phyloP scores from a whole-genome alignment of 1,140 invertebrate genomes.

The Hesperophylax magnus region DNA sequence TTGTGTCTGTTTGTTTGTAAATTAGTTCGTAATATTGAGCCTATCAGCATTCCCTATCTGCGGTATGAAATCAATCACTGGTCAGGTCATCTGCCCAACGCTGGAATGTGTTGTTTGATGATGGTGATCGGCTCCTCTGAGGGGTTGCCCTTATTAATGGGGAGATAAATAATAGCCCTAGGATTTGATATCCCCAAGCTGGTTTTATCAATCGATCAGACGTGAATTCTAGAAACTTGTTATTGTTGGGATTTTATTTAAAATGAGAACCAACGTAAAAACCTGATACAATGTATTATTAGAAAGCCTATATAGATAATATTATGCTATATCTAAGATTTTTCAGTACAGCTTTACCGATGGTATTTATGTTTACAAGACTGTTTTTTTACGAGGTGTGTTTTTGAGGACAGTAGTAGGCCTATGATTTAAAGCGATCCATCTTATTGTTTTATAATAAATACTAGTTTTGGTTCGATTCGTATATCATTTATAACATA shows the following conservation, averaged over 20 bases:
- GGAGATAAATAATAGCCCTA: conserved; percentile 1
- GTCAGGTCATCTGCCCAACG: conserved; percentile 8
- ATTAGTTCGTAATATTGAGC: background rate
- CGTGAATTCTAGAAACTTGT: background rate
- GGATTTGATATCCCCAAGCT: background rate
- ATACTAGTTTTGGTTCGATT: too few species aligned
- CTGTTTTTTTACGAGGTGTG: too few species aligned
- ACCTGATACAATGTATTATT: background rate
- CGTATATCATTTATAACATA: too few species aligned
- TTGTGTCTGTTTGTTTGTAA: too few species aligned
- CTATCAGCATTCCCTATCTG: background rate
- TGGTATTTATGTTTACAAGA: too few species aligned
- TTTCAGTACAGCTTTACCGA: too few species aligned
- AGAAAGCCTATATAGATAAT: background rate
- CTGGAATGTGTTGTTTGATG: conserved; percentile 37
- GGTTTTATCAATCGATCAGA: conserved; percentile 1
- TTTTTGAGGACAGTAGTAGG: too few species aligned
- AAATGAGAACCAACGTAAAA: background rate
- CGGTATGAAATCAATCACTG: background rate
- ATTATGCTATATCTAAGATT: too few species aligned
- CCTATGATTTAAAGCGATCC: too few species aligned
- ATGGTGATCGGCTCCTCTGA: conserved; percentile 22
- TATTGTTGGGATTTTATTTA: background rate
- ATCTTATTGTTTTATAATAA: too few species aligned
- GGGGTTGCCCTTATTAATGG: conserved; percentile 37